phyloP scores from a whole-genome alignment of 2,113 vertebrate genomes.

The Hiodon tergisus region DNA sequence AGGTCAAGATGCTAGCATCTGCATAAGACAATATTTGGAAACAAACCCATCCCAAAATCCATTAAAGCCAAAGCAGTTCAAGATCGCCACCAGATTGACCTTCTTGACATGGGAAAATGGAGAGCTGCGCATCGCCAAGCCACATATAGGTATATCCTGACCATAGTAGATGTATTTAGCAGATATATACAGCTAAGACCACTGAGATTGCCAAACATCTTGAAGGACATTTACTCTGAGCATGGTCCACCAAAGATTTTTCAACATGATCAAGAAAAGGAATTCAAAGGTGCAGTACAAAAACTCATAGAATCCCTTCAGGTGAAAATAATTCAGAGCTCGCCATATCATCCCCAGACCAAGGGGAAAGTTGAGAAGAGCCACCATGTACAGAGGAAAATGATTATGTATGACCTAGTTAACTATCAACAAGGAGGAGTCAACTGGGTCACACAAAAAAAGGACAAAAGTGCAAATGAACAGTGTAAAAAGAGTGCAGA shows the following conservation, averaged over 20 bases:
- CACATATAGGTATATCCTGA: constrained; percentile 7
- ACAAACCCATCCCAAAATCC: not conserved
- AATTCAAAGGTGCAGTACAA: constrained; percentile 13
- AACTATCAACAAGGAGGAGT: not conserved
- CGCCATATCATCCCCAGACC: constrained; percentile 5
- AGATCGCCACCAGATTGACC: not conserved
- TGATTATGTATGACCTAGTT: not conserved
- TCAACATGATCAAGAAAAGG: not conserved
- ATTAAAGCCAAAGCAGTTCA: constrained; percentile 11
- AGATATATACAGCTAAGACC: constrained; percentile 1
- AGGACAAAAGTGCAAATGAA: too few relatives aligned
- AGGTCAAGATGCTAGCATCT: constrained; percentile 5
- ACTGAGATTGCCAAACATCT: constrained; percentile 10
- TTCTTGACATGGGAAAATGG: constrained; percentile 6
- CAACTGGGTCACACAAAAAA: not conserved
- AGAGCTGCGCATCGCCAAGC: not conserved
- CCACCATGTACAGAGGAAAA: not conserved
- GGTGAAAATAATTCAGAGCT: not conserved
- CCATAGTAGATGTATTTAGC: constrained; percentile 6
- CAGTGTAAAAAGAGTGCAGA: too few relatives aligned
- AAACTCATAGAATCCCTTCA: not conserved
- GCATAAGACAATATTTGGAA: not conserved
- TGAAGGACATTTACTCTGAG: not conserved
- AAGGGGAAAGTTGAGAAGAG: not conserved
- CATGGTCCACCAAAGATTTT: constrained; percentile 1